Conservation (phyloP, 2,888 invertebrate species). For the Lamellibrachia satsuma region DNA sequence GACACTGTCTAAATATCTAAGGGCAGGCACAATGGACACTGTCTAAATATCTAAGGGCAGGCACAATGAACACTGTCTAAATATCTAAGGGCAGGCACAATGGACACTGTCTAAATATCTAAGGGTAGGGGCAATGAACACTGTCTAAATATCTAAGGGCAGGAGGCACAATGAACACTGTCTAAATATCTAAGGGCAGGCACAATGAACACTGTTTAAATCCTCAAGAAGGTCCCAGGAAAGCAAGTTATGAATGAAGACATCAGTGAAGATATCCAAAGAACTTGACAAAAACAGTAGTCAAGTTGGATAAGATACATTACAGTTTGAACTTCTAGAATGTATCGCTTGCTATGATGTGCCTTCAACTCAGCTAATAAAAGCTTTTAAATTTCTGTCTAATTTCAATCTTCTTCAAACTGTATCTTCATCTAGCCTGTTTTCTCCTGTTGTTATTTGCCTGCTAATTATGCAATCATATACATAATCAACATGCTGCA, state of each 20-base stretch:
- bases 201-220: not conserved
- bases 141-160: not conserved
- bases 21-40: not conserved
- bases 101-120: not conserved
- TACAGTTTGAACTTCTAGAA: not conserved
- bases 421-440: not conserved
- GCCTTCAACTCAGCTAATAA: too few species aligned
- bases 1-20: not conserved
- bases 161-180: not conserved
- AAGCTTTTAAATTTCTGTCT: not conserved
- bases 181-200: not conserved
- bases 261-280: too few species aligned
- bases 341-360: not conserved
- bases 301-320: not conserved
- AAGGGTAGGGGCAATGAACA: not conserved
- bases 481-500: too few species aligned
- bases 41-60: not conserved
- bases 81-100: too few species aligned
- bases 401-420: not conserved
- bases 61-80: not conserved
- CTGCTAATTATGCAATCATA: not conserved
- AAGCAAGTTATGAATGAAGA: not conserved
- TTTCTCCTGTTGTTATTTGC: not conserved
- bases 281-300: too few species aligned
- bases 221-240: not conserved